Conservation (phyloP, 2,113 vertebrate genomes). For the Struthidea cinerea region DNA sequence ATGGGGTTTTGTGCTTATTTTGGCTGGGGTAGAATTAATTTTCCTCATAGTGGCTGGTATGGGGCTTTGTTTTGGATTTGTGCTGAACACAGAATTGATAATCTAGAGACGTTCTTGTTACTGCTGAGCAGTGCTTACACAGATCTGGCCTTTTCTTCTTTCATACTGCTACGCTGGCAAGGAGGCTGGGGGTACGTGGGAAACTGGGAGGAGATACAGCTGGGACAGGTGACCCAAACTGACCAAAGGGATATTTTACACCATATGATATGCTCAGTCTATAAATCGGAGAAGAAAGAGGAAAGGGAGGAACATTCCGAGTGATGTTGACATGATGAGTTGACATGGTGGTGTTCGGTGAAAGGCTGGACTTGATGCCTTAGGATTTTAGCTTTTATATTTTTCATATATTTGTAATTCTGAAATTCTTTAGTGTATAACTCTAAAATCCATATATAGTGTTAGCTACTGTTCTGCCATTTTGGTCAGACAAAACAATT, state of each 20-base stretch:
- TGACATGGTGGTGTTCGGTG: not conserved
- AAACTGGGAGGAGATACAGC: not conserved
- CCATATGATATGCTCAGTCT: not conserved
- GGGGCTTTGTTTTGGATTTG: not conserved
- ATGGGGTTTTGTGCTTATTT: not conserved
- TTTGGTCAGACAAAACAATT: not conserved
- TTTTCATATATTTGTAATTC: not conserved
- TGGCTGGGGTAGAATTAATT: not conserved
- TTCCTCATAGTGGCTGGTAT: not conserved
- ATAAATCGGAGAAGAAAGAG: not conserved
- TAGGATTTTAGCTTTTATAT: not conserved
- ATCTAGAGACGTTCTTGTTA: not conserved
- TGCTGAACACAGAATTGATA: not conserved
- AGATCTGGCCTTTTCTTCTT: not conserved
- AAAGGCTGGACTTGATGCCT: not conserved
- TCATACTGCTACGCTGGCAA: not conserved
- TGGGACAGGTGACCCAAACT: too few species aligned
- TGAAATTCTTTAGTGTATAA: not conserved
- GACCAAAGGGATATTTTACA: not conserved
- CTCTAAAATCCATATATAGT: not conserved
- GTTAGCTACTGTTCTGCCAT: not conserved
- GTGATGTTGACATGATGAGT: not conserved
- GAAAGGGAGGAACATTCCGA: not conserved
- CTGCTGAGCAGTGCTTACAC: not conserved
- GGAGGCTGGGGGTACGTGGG: accelerated